A percentile compares a stretch with the other conserved stretches of the same genome.
These are phyloP conservation scores for Dryobotodes eremita DNA, from an alignment of 2,888 invertebrate species.

Conservation along the genomic window DNA sequence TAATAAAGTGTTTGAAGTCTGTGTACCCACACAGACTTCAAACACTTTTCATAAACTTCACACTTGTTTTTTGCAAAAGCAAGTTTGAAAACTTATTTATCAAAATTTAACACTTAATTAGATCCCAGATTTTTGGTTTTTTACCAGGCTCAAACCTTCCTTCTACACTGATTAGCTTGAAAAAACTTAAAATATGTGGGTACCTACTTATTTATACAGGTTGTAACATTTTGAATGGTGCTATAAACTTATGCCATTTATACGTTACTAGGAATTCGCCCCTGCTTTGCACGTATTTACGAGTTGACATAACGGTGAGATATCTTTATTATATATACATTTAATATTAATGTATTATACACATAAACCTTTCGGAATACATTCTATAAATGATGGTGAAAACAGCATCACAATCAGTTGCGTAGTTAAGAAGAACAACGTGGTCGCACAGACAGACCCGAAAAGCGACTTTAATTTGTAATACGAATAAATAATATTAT, in stretches of 20 bases:
- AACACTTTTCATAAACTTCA: background rate
- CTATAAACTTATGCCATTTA: background rate
- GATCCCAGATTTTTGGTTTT: background rate
- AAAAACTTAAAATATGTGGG: too few species aligned
- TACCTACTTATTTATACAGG: too few species aligned
- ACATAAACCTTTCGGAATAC: background rate
- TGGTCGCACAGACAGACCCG: background rate
- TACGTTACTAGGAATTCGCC: too few species aligned
- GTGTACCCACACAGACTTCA: background rate
- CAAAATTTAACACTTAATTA: background rate
- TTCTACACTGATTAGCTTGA: too few species aligned
- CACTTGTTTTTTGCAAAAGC: background rate
- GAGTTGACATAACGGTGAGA: background rate
- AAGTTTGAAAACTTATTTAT: background rate
- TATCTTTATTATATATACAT: background rate
- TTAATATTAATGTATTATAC: background rate
- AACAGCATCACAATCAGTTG: background rate
- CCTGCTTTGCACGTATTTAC: background rate
- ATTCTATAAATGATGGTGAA: background rate
- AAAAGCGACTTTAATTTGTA: background rate
- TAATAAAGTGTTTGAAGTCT: slow-evolving; percentile 1
- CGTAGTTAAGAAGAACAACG: background rate
- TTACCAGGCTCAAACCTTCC: background rate
- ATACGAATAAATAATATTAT: background rate
- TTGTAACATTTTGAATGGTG: too few species aligned